Conservation (phyloP, 2,113 vertebrate species). For the Sylvicapra grimmia region DNA sequence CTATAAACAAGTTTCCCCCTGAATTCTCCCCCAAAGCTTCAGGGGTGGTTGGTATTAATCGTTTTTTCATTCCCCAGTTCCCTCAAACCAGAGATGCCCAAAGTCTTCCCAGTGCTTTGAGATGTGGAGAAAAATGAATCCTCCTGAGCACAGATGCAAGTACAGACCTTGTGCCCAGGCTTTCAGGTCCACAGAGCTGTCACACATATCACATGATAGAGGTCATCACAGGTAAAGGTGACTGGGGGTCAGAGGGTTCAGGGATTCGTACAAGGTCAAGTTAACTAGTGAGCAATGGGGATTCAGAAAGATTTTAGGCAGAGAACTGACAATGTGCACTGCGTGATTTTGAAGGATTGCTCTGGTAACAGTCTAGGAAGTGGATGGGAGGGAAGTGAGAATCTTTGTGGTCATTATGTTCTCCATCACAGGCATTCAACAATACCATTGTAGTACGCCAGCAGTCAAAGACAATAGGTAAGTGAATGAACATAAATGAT, state of each 20-base stretch:
- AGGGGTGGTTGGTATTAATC: neutral
- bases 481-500: neutral
- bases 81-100: neutral
- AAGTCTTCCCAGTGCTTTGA: neutral
- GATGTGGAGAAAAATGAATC: neutral
- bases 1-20: constrained; percentile 37
- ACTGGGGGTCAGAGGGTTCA: rapidly evolving
- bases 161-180: rapidly evolving
- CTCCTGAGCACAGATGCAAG: neutral
- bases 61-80: neutral
- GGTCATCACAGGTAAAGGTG: neutral
- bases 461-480: neutral
- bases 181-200: neutral
- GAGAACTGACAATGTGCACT: neutral
- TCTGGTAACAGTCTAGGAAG: neutral
- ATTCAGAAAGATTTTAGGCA: neutral
- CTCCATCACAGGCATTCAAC: neutral
- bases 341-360: neutral
- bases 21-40: constrained; percentile 18
- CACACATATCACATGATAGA: rapidly evolving
- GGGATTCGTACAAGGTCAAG: neutral
- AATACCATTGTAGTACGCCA: neutral
- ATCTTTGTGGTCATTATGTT: neutral
- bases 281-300: neutral
- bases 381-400: neutral